Percentiles rank a stretch among this genome's conserved stretches.
Conservation (phyloP, 1,140 invertebrate genomes). For the Apis mellifera region DNA sequence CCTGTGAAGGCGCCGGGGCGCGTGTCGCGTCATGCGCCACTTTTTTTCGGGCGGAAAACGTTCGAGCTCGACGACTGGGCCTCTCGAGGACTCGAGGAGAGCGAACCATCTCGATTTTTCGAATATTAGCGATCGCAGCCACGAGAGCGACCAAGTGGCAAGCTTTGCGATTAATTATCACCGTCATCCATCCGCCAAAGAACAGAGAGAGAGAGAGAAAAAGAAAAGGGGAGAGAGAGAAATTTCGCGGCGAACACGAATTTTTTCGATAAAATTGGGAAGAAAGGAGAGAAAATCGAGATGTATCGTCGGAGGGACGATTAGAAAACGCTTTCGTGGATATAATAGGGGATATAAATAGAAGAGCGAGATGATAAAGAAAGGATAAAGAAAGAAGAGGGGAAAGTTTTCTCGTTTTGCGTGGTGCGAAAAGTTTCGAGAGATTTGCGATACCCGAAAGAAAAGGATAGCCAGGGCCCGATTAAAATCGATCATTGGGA, state of each 20-base stretch:
- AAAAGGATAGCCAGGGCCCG: not conserved
- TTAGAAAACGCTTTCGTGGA: not conserved
- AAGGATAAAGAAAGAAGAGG: no score
- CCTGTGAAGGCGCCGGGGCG: constrained; percentile 6
- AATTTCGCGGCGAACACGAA: not conserved
- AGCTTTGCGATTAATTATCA: constrained; percentile 42
- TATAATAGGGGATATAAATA: not conserved
- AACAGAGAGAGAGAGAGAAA: not conserved
- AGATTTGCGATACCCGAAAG: not conserved
- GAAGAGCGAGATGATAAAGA: no score
- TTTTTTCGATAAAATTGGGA: not conserved
- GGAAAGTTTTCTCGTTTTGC: constrained; percentile 42
- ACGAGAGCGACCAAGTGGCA: constrained; percentile 19
- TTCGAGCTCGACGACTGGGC: constrained; percentile 11
- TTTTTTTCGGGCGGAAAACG: constrained; percentile 42
- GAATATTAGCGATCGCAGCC: not conserved
- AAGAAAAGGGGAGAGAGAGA: not conserved
- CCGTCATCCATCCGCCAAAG: not conserved
- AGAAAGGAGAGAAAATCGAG: not conserved
- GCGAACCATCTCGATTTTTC: not conserved
- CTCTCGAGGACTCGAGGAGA: not conserved
- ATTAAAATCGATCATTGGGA: constrained; percentile 50
- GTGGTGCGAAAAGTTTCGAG: constrained; percentile 35
- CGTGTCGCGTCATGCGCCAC: constrained; percentile 21
- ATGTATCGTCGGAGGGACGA: not conserved